Conservation (phyloP, 2,888 invertebrate genomes). For the Copidosoma aretas region DNA sequence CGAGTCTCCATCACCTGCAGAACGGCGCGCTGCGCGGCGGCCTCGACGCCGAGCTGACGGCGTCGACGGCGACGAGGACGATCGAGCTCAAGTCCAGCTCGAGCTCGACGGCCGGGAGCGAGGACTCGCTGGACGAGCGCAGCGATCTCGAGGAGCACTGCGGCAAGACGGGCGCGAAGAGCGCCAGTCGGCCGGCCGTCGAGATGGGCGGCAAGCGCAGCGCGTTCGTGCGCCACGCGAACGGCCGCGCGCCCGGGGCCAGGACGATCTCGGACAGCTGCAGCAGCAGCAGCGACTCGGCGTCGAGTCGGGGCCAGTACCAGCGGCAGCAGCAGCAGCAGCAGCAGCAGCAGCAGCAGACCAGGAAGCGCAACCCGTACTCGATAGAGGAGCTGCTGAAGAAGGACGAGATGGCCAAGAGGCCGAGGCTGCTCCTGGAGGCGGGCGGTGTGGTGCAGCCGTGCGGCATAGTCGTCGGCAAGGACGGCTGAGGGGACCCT, state of each 20-base stretch:
- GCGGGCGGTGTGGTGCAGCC: constrained; percentile 67
- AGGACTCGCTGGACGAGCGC: constrained; percentile 69
- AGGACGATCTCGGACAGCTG: too few relatives aligned
- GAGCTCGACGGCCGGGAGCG: constrained; percentile 66
- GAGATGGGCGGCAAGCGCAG: constrained; percentile 57
- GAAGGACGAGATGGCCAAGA: constrained; percentile 71
- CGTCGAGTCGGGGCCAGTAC: too few relatives aligned
- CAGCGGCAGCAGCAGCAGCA: constrained; percentile 33
- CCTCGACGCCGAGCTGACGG: constrained; percentile 53
- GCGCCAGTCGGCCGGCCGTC: constrained; percentile 47
- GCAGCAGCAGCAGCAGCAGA: constrained; percentile 46
- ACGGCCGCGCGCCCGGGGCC: too few relatives aligned
- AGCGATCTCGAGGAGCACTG: constrained; percentile 60
- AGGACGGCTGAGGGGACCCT: constrained; percentile 56
- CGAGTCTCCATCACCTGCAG: constrained; percentile 50
- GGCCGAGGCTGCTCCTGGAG: constrained; percentile 56
- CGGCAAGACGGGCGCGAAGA: constrained; percentile 54
- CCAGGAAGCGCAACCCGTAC: constrained; percentile 80
- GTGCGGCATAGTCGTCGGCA: constrained; percentile 68
- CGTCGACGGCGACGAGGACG: constrained; percentile 46
- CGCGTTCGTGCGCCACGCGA: constrained; percentile 50
- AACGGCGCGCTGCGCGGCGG: constrained; percentile 57
- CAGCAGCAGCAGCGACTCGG: constrained; percentile 45
- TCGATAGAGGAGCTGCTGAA: constrained; percentile 87
- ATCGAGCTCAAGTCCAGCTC: constrained; percentile 64